Conservation (phyloP, 1,140 invertebrate genomes). For the Orius insidiosus region DNA sequence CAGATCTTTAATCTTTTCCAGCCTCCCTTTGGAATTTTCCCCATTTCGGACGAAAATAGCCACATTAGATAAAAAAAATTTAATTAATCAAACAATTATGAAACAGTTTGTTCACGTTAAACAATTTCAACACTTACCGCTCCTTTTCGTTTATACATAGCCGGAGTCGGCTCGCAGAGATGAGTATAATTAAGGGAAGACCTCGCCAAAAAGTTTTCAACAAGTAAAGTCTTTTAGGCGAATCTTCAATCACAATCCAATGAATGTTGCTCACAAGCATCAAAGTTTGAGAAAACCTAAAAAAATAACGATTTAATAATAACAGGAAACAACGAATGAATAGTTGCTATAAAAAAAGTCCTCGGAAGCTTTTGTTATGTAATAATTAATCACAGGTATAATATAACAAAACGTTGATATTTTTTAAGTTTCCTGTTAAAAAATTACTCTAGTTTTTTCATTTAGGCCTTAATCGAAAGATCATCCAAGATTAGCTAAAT, state of each 20-base stretch:
- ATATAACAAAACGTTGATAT: no score
- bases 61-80: neutral
- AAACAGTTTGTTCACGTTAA: conserved; percentile 5
- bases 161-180: conserved; percentile 46
- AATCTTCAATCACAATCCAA: conserved; percentile 92
- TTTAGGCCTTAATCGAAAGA: no score
- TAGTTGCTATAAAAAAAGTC: no score
- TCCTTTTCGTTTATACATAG: conserved; percentile 30
- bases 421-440: no score
- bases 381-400: no score
- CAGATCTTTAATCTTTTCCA: no score
- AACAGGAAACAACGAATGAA: no score
- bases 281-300: conserved; percentile 73
- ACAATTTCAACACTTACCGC: conserved; percentile 18
- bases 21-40: no score
- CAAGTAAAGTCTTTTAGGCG: conserved; percentile 54
- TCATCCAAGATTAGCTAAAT: no score
- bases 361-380: no score
- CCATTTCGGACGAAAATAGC: no score
- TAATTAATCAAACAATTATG: conserved; percentile 6
- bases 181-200: conserved; percentile 61
- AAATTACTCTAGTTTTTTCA: no score
- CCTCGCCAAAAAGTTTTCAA: conserved; percentile 59
- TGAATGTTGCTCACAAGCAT: conserved; percentile 75
- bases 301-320: conserved; percentile 10